Evolutionary conservation across 1,140 invertebrate species (phyloP).

Genomic region (Saccostrea cuccullata): DNA sequence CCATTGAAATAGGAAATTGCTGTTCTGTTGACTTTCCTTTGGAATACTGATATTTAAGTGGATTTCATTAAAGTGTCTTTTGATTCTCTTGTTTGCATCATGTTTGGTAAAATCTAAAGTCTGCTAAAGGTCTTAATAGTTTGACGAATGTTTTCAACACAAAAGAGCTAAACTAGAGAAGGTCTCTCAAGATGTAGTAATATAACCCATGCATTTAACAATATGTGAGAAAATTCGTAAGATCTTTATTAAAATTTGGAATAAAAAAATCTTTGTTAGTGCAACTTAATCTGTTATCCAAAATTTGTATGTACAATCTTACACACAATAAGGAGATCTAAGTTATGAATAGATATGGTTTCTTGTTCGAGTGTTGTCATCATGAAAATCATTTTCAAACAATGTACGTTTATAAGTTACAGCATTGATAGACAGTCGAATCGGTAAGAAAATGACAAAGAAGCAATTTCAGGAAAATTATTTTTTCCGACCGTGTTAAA

Average conservation of each 20-base stretch:
- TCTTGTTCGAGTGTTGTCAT: not conserved
- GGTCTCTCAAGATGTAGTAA: not conserved
- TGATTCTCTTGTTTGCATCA: constrained; percentile 28
- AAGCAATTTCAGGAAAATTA: not conserved
- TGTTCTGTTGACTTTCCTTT: constrained; percentile 14
- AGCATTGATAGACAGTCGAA: too few species aligned
- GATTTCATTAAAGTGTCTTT: constrained; percentile 34
- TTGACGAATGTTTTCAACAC: not conserved
- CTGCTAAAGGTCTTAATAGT: not conserved
- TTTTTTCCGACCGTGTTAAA: constrained; percentile 12
- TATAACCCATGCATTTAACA: not conserved
- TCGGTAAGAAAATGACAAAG: too few species aligned
- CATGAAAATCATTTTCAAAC: not conserved
- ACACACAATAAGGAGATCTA: too few species aligned
- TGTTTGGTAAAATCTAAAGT: constrained; percentile 28
- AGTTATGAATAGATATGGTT: not conserved
- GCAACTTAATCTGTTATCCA: not conserved
- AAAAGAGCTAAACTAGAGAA: not conserved
- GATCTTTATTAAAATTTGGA: not conserved
- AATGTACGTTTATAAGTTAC: too few species aligned
- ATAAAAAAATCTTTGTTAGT: not conserved
- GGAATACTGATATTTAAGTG: constrained; percentile 24
- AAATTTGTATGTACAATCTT: not conserved
- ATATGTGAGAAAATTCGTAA: not conserved
- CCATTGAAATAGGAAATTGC: not conserved